Evolutionary conservation across 2,888 invertebrate genomes (phyloP).

Genomic region (Melanotus villosus): DNA sequence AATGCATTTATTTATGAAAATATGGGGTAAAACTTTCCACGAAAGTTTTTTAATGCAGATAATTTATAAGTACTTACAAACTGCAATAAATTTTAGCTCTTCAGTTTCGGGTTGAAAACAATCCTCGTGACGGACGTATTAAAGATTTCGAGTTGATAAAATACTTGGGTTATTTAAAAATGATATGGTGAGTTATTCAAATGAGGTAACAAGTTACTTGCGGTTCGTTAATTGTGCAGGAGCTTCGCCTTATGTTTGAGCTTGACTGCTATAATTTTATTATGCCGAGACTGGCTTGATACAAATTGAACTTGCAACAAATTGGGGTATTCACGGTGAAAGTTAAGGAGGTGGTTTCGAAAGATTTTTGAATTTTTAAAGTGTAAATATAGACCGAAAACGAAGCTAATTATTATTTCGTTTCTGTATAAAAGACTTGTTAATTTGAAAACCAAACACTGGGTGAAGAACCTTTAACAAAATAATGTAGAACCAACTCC

Average conservation of each 20-base stretch:
- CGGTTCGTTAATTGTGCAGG: neutral
- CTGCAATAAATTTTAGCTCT: neutral
- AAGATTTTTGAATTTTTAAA: slow-evolving; percentile 1
- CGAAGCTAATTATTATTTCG: slow-evolving; percentile 10
- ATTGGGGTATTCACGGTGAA: neutral
- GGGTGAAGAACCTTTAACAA: neutral
- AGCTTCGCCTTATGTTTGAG: neutral
- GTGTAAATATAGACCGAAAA: neutral
- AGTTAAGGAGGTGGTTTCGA: slow-evolving; percentile 1
- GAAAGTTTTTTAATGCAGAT: too few species aligned
- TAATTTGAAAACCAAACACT: slow-evolving; percentile 1
- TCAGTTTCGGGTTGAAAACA: neutral
- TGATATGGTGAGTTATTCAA: slow-evolving; percentile 1
- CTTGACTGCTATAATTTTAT: slow-evolving; percentile 1
- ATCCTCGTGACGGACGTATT: neutral
- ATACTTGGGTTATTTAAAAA: neutral
- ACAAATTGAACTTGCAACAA: neutral
- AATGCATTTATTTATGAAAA: too few species aligned
- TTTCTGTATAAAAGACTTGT: neutral
- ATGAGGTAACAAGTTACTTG: neutral
- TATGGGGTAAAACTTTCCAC: too few species aligned
- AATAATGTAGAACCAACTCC: slow-evolving; percentile 7
- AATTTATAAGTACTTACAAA: neutral
- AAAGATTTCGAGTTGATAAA: neutral
- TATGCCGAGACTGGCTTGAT: neutral